A percentile compares a stretch with the other conserved stretches of the same genome.
phyloP scores from a whole-genome alignment of 2,797 vertebrate genomes.

The Mycteria americana region DNA sequence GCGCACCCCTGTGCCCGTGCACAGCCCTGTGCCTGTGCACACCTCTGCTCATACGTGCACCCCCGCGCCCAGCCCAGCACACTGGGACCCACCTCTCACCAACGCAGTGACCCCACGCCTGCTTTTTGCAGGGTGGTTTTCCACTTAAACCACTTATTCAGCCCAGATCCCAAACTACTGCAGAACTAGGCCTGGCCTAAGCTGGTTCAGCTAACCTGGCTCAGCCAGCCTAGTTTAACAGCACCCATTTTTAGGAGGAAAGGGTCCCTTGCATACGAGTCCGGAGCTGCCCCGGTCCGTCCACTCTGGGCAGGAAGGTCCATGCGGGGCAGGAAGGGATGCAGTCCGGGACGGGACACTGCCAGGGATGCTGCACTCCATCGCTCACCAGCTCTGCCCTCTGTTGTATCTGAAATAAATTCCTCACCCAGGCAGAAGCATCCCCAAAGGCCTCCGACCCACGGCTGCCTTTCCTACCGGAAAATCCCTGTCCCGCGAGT shows the following conservation, averaged over 20 bases:
- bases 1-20: no score
- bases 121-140: not conserved
- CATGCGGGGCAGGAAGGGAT: not conserved
- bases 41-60: not conserved
- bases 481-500: fast-evolving
- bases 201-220: fast-evolving
- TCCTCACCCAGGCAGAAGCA: not conserved
- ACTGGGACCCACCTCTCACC: not conserved
- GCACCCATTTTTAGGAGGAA: not conserved
- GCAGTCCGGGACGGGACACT: fast-evolving
- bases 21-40: not conserved
- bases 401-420: not conserved
- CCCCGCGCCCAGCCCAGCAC: fast-evolving
- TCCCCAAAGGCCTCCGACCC: not conserved
- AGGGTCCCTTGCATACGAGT: not conserved
- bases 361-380: not conserved
- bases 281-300: not conserved
- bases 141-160: not conserved
- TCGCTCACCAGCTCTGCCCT: not conserved
- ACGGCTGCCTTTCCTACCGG: not conserved
- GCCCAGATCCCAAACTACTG: not conserved
- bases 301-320: not conserved
- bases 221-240: not conserved
- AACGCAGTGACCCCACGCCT: fast-evolving
- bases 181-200: not conserved